phyloP scores from a whole-genome alignment of 2,113 vertebrate genomes.

The Sturnira hondurensis region DNA sequence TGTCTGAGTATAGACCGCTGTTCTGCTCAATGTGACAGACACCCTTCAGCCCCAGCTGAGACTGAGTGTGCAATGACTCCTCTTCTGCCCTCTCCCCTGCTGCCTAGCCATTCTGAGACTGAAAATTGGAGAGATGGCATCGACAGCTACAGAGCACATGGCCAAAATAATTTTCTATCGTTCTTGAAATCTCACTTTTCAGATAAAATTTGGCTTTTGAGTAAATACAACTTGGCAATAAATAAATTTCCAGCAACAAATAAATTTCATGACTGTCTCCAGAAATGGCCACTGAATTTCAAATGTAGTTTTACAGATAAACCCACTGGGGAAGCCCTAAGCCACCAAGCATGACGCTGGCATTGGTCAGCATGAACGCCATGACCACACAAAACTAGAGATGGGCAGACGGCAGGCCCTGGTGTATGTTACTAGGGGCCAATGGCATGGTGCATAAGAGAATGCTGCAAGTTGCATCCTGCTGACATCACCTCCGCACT shows the following conservation, averaged over 20 bases:
- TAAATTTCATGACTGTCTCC: not conserved
- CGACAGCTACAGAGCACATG: not conserved
- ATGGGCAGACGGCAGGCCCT: not conserved
- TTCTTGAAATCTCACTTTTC: conserved; percentile 22
- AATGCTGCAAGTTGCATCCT: not conserved
- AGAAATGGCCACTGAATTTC: conserved; percentile 11
- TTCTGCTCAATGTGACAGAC: conserved; percentile 13
- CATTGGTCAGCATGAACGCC: not conserved
- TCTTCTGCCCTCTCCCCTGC: not conserved
- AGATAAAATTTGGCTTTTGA: conserved; percentile 34
- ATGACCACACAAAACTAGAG: not conserved
- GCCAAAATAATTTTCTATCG: not conserved
- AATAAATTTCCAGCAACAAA: not conserved
- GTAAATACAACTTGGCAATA: conserved; percentile 12
- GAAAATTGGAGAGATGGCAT: not conserved
- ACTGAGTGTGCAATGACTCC: not conserved
- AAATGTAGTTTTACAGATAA: not conserved
- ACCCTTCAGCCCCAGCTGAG: not conserved
- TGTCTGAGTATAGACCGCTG: not conserved
- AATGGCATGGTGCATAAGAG: rapidly evolving
- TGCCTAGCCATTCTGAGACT: not conserved
- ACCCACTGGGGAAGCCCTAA: not conserved
- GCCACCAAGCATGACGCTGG: not conserved
- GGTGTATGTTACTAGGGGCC: no score
- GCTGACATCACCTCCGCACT: not conserved